A percentile compares a stretch with the other conserved stretches of the same genome.
These are phyloP conservation scores for Peromyscus maniculatus DNA, from an alignment of 2,113 vertebrate genomes.

Conservation along the genomic window DNA sequence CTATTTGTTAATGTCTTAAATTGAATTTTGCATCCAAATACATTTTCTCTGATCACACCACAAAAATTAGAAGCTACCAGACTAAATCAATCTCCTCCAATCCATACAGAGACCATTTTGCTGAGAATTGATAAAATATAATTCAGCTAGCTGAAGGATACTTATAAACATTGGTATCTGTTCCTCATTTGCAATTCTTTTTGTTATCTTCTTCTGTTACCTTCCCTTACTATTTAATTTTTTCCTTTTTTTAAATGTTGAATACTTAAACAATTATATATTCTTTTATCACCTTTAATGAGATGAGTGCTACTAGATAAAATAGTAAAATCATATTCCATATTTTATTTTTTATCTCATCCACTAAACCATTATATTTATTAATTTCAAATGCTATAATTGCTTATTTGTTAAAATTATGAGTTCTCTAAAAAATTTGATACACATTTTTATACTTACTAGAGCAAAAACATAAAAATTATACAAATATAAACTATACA, in stretches of 20 bases:
- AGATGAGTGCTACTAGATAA: background rate
- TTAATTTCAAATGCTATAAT: background rate
- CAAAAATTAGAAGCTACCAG: background rate
- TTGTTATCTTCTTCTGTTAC: background rate
- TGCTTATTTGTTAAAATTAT: background rate
- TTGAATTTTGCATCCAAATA: background rate
- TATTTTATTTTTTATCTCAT: background rate
- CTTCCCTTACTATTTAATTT: background rate
- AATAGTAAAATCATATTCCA: background rate
- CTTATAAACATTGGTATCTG: background rate
- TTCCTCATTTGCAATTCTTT: conserved; percentile 12
- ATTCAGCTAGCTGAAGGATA: background rate
- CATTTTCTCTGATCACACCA: background rate
- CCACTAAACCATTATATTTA: background rate
- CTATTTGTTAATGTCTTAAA: background rate
- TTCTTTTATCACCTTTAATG: background rate
- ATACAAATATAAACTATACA: background rate
- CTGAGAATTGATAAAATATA: background rate
- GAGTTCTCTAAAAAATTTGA: background rate
- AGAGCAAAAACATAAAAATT: background rate
- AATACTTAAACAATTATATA: background rate
- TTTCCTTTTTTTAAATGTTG: background rate
- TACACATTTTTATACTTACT: background rate
- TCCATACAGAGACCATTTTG: background rate
- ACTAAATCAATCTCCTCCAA: background rate